Evolutionary conservation across 2,113 vertebrate genomes (phyloP).

Genomic region (Scomber scombrus): DNA sequence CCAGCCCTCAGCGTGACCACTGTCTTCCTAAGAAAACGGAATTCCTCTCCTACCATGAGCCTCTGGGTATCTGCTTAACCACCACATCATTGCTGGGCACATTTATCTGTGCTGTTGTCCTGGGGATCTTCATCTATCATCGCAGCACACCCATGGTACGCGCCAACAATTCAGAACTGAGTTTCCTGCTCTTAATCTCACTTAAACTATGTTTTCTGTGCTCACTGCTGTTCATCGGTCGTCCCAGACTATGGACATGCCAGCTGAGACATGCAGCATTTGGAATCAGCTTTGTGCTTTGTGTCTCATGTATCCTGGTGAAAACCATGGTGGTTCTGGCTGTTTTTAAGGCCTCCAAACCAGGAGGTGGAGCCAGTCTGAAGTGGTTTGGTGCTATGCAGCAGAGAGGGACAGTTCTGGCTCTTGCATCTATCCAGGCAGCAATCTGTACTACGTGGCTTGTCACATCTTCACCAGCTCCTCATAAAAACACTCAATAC

Average conservation of each 20-base stretch:
- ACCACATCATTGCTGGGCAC: conserved; percentile 66
- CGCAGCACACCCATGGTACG: too few species aligned
- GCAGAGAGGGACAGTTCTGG: conserved; percentile 74
- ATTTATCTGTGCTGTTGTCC: conserved; percentile 58
- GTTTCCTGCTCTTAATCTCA: too few species aligned
- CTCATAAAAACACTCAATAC: too few species aligned
- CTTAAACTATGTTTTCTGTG: too few species aligned
- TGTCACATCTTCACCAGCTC: conserved; percentile 23
- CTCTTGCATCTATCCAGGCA: conserved; percentile 69
- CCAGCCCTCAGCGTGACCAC: conserved; percentile 57
- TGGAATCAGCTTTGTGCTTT: conserved; percentile 67
- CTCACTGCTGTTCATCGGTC: conserved; percentile 4
- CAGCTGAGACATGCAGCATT: conserved; percentile 62
- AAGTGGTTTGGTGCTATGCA: conserved; percentile 77
- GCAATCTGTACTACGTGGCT: conserved; percentile 78
- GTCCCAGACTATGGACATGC: conserved; percentile 57
- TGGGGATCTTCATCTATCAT: conserved; percentile 55
- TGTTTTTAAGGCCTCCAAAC: conserved; percentile 58
- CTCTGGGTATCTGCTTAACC: conserved; percentile 69
- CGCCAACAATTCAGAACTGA: too few species aligned
- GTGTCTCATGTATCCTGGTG: conserved; percentile 63
- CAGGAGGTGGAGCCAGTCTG: conserved; percentile 45
- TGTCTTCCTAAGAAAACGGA: conserved; percentile 76
- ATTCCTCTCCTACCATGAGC: conserved; percentile 77
- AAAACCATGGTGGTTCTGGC: conserved; percentile 70